phyloP scores from a whole-genome alignment of 2,888 invertebrate genomes.

The Napeogenes sylphis region DNA sequence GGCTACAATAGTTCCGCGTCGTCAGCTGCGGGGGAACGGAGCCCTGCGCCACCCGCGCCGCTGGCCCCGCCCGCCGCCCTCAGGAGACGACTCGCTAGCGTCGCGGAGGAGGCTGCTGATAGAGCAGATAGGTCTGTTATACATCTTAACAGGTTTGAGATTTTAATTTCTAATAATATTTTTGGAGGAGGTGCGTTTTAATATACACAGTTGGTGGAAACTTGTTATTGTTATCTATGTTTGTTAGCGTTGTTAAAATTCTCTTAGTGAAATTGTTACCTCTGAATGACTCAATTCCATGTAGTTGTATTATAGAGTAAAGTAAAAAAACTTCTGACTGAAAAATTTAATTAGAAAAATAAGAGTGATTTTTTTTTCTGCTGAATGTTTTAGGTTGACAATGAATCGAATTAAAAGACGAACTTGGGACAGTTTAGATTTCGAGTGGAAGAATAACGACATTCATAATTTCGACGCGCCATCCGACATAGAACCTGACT shows the following conservation, averaged over 20 bases:
- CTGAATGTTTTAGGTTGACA: slow-evolving; percentile 55
- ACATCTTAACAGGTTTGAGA: too few species aligned
- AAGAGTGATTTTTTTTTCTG: too few species aligned
- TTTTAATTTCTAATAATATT: too few species aligned
- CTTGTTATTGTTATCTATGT: too few species aligned
- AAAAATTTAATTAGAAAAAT: too few species aligned
- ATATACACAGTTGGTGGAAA: too few species aligned
- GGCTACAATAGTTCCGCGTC: slow-evolving; percentile 92
- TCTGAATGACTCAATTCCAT: too few species aligned
- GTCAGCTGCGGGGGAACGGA: slow-evolving; percentile 85
- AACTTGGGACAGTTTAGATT: slow-evolving; percentile 80
- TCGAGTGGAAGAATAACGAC: slow-evolving; percentile 73
- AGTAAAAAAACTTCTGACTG: too few species aligned
- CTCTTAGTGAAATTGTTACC: too few species aligned
- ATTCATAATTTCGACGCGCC: slow-evolving; percentile 72
- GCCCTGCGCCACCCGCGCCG: slow-evolving; percentile 73
- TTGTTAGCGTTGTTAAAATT: too few species aligned
- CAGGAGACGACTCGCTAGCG: slow-evolving; percentile 82
- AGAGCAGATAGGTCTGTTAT: slow-evolving; percentile 72
- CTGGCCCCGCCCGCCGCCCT: slow-evolving; percentile 80
- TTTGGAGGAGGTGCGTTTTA: too few species aligned
- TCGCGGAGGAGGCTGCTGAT: slow-evolving; percentile 83
- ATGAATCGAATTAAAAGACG: slow-evolving; percentile 68
- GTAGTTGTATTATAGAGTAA: too few species aligned
- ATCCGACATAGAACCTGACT: slow-evolving; percentile 71